Evolutionary conservation across 2,797 vertebrate species (phyloP), one percentile per base, ranked within the genome.

Genomic region (Malurus splendens): DNA sequence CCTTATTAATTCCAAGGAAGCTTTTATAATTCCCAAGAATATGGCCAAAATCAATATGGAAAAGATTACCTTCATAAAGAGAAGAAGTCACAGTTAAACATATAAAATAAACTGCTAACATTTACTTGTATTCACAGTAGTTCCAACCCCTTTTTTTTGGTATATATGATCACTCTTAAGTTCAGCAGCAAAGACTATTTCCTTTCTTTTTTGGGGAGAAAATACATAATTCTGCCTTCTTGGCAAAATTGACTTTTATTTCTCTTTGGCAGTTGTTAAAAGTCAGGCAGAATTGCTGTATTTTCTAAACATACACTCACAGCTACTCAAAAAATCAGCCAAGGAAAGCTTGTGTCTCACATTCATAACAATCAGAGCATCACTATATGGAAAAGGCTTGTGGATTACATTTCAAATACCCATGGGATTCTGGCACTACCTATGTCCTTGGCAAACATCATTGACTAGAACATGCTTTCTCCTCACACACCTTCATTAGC

Each of bases 21-120:
- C 99, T 99, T 97, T 99, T 99, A 59, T 99, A 99, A 93, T 99
- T 99, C 73, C 99, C 99, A 96, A 99, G 98, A 97, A 99, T 99
- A 96, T 99, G 99, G 51, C 99, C 99, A 66, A 99, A 99, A 96
- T 99, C 99, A 28, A 99, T 99, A 95, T 99, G 99, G 96, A 99
- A 99, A 52, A 99, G 98, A 92, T 99, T 99, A 86, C 99, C 99
- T 99, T 90, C 8, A 42, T 93, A 90, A 93, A 75, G 27, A 90
- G 47, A 86, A 94, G 45, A 92, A 54, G 13, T 59, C 51, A 91
- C 41, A 30, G 56, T 93, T 87, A 95, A 7, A 27, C 16, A 57
- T 77, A 74, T 39, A 72, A 25, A 72, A 62, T 51, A 57, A 61
- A 33, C 38, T 50, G n/a, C 18, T 23, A 89, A 82, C 23, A 22